phyloP scores from a whole-genome alignment of 2,113 vertebrate genomes.

The Lophotis ruficrista region DNA sequence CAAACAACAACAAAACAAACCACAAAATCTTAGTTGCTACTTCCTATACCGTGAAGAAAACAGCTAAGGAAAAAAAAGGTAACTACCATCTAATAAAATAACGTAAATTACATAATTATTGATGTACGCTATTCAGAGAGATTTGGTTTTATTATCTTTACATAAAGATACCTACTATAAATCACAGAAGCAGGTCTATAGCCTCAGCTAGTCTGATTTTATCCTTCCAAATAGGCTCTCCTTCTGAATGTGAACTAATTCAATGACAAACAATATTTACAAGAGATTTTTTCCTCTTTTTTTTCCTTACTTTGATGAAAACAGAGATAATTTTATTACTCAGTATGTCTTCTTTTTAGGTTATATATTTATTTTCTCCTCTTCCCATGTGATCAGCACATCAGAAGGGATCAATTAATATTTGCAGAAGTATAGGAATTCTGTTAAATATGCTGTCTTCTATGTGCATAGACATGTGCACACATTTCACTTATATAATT shows the following conservation, averaged over 20 bases:
- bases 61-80: neutral
- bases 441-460: neutral
- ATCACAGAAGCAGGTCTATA: neutral
- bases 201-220: neutral
- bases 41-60: neutral
- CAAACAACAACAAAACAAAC: neutral
- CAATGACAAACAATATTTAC: neutral
- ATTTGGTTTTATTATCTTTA: neutral
- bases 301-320: neutral
- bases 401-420: neutral
- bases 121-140: neutral
- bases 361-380: neutral
- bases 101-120: neutral
- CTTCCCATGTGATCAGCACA: neutral
- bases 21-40: neutral
- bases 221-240: neutral
- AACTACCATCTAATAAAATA: neutral
- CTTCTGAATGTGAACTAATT: neutral
- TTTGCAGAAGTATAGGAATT: neutral
- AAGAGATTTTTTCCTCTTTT: neutral
- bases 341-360: neutral
- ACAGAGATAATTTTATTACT: neutral
- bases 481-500: neutral
- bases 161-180: neutral
- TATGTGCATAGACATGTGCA: accelerated